Evolutionary conservation across 2,888 invertebrate genomes (phyloP).

Genomic region (Dicycla oo): DNA sequence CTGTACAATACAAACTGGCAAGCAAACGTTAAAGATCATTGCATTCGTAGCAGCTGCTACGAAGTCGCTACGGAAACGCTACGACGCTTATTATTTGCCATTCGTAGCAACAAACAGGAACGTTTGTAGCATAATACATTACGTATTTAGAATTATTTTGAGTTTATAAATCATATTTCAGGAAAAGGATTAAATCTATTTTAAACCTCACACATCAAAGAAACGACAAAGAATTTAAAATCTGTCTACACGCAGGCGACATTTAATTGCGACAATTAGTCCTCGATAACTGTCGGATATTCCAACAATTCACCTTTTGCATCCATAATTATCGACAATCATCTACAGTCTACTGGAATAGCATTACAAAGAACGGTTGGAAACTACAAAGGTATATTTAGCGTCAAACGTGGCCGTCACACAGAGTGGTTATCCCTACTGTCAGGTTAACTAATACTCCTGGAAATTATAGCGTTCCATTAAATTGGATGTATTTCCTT

Average conservation of each 20-base stretch:
- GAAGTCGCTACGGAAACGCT: slow-evolving; percentile 54
- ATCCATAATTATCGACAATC: slow-evolving; percentile 61
- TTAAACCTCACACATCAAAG: slow-evolving; percentile 22
- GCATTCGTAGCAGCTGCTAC: slow-evolving; percentile 58
- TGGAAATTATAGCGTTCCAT: slow-evolving; percentile 53
- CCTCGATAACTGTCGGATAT: slow-evolving; percentile 44
- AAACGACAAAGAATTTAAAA: slow-evolving; percentile 31
- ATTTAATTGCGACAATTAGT: slow-evolving; percentile 48
- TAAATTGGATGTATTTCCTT: slow-evolving; percentile 31
- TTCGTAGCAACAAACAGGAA: slow-evolving; percentile 27
- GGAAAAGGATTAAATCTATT: background rate
- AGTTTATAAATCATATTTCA: background rate
- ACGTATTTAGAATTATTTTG: background rate
- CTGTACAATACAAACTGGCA: slow-evolving; percentile 5
- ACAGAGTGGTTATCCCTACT: slow-evolving; percentile 8
- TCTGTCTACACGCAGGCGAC: slow-evolving; percentile 34
- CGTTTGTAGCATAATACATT: background rate
- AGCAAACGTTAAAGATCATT: slow-evolving; percentile 31
- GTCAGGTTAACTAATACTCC: slow-evolving; percentile 52
- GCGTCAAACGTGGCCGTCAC: slow-evolving; percentile 29
- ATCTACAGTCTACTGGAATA: slow-evolving; percentile 46
- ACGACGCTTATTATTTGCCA: slow-evolving; percentile 27
- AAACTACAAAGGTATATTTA: slow-evolving; percentile 60
- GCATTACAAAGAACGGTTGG: slow-evolving; percentile 48
- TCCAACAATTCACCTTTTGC: slow-evolving; percentile 53